These are phyloP conservation scores for Dolichallabes microphthalmus DNA, from an alignment of 2,113 vertebrate species.

Conservation along the genomic window DNA sequence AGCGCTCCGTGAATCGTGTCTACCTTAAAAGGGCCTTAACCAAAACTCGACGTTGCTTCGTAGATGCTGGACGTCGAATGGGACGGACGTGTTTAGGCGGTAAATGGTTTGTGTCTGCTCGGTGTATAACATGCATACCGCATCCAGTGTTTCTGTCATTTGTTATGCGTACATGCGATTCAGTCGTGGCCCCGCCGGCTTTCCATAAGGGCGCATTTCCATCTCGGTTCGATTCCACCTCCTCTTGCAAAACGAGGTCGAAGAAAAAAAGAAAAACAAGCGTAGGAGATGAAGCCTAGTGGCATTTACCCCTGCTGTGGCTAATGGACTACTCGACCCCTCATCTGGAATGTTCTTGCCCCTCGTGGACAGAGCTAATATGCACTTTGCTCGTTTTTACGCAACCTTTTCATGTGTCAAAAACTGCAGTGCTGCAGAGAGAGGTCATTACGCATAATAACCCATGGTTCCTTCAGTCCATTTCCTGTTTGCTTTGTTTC, in stretches of 20 bases:
- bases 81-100: background rate
- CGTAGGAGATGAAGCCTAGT: conserved; percentile 54
- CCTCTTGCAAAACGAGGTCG: background rate
- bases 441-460: conserved; percentile 50
- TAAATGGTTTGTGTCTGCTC: conserved; percentile 18
- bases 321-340: conserved; percentile 55
- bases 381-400: conserved; percentile 58
- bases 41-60: background rate
- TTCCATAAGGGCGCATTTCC: background rate
- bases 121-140: background rate
- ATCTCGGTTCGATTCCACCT: background rate
- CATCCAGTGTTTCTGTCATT: conserved; percentile 1
- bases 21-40: conserved; percentile 8
- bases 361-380: conserved; percentile 52
- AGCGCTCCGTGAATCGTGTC: conserved; percentile 25
- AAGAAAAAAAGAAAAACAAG: conserved; percentile 29
- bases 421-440: conserved; percentile 54
- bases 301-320: conserved; percentile 55
- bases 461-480: conserved; percentile 28
- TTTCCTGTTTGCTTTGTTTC: conserved; percentile 61
- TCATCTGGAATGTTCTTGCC: conserved; percentile 36
- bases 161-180: conserved; percentile 2
- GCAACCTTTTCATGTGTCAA: conserved; percentile 59
- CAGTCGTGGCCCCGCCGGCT: background rate
- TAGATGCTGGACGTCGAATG: conserved; percentile 18